Evolutionary conservation across 2,113 vertebrate species (phyloP).

Genomic region (Onychorhynchus coronatus): DNA sequence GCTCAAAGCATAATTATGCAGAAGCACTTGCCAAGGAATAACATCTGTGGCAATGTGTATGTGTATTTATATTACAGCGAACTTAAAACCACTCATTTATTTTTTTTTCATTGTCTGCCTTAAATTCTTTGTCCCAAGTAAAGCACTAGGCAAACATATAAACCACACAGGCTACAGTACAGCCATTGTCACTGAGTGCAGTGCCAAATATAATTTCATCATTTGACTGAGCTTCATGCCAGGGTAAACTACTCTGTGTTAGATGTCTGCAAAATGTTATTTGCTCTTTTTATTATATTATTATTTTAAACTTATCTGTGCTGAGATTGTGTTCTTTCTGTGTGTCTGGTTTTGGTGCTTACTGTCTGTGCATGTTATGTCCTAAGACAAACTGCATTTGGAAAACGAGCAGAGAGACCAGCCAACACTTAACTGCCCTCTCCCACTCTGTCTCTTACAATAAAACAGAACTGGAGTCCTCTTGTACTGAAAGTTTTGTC

Average conservation of each 20-base stretch:
- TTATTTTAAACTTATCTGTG: slow-evolving; percentile 54
- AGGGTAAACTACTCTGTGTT: slow-evolving; percentile 54
- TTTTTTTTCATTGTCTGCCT: slow-evolving; percentile 31
- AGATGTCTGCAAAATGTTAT: slow-evolving; percentile 58
- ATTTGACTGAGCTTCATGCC: slow-evolving; percentile 61
- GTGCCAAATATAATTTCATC: slow-evolving; percentile 65
- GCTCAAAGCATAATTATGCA: slow-evolving; percentile 51
- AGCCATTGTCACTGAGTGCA: not conserved
- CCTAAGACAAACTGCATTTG: not conserved
- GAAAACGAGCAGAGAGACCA: not conserved
- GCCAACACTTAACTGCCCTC: not conserved
- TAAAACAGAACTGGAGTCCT: not conserved
- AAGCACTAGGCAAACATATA: slow-evolving; percentile 21
- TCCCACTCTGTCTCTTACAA: not conserved
- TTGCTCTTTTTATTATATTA: slow-evolving; percentile 46
- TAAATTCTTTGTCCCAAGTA: slow-evolving; percentile 57
- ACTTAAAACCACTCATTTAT: slow-evolving; percentile 28
- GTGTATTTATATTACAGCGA: slow-evolving; percentile 62
- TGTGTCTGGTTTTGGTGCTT: not conserved
- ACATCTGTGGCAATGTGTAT: slow-evolving; percentile 63
- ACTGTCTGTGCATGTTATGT: not conserved
- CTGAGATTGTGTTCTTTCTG: not conserved
- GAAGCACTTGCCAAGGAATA: slow-evolving; percentile 60
- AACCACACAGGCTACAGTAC: slow-evolving; percentile 16
- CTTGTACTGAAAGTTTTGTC: slow-evolving; percentile 40